Percentiles rank a stretch among this genome's conserved stretches.
phyloP scores from a whole-genome alignment of 2,797 vertebrate species.

The Allobates femoralis region DNA sequence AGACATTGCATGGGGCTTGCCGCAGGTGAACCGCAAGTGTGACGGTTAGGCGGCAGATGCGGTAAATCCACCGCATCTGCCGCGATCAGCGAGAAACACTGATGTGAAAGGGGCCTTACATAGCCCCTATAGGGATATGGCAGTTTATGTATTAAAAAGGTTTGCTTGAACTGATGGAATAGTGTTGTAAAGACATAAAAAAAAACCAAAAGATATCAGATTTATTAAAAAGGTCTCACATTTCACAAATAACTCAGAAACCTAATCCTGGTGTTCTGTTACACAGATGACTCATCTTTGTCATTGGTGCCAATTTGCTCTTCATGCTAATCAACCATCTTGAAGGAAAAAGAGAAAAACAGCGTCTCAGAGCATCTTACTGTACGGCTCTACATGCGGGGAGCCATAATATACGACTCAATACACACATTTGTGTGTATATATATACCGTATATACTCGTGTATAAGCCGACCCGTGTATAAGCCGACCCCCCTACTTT shows the following conservation, averaged over 20 bases:
- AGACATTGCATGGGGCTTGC: too few relatives aligned
- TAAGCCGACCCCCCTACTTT: too few relatives aligned
- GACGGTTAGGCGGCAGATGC: too few relatives aligned
- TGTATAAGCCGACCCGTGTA: too few relatives aligned
- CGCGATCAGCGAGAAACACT: too few relatives aligned
- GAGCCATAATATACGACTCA: too few relatives aligned
- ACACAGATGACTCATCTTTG: conserved; percentile 7
- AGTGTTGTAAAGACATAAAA: conserved; percentile 11
- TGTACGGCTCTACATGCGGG: too few relatives aligned
- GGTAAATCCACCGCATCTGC: too few relatives aligned
- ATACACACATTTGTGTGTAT: too few relatives aligned
- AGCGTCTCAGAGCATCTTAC: neutral
- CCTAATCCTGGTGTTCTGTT: conserved; percentile 56
- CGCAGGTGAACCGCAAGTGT: too few relatives aligned
- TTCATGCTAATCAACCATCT: neutral
- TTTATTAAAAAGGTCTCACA: neutral
- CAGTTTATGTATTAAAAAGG: neutral
- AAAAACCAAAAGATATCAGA: conserved; percentile 9
- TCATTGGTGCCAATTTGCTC: neutral
- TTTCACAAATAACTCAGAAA: conserved; percentile 19
- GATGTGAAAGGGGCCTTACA: too few relatives aligned
- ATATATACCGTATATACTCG: too few relatives aligned
- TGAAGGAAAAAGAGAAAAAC: neutral
- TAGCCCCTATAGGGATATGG: neutral
- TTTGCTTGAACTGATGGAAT: neutral